Percentiles rank a stretch among this genome's conserved stretches.
phyloP scores from a whole-genome alignment of 2,797 vertebrate genomes.

The Sebastes trivittatus region DNA sequence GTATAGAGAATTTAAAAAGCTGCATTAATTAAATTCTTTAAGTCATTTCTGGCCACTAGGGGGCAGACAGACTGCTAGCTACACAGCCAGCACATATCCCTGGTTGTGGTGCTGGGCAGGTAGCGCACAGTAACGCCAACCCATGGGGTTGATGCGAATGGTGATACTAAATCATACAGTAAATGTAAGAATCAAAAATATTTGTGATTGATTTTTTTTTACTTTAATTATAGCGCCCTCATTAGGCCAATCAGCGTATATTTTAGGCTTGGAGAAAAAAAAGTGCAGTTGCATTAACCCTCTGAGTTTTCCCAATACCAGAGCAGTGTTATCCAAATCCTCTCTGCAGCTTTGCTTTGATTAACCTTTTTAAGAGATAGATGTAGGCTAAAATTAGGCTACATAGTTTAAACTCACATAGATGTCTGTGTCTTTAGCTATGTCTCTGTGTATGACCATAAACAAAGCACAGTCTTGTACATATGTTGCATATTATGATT shows the following conservation, averaged over 20 bases:
- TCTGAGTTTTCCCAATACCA: background rate
- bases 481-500: background rate
- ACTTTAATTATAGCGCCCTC: background rate
- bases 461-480: background rate
- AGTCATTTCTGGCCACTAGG: background rate
- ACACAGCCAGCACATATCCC: background rate
- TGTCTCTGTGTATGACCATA: background rate
- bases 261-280: background rate
- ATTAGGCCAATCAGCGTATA: background rate
- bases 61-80: background rate
- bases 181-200: background rate
- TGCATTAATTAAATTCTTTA: background rate
- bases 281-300: background rate
- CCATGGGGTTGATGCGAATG: rapidly evolving
- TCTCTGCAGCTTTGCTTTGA: background rate
- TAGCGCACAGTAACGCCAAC: too few relatives aligned
- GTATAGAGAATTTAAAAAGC: background rate
- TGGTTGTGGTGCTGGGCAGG: background rate
- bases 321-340: background rate
- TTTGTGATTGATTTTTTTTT: background rate
- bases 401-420: background rate
- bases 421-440: background rate
- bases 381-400: background rate
- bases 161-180: background rate
- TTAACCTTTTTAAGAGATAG: background rate